Conservation (phyloP, 1,140 invertebrate species). For the Halyomorpha halys region DNA sequence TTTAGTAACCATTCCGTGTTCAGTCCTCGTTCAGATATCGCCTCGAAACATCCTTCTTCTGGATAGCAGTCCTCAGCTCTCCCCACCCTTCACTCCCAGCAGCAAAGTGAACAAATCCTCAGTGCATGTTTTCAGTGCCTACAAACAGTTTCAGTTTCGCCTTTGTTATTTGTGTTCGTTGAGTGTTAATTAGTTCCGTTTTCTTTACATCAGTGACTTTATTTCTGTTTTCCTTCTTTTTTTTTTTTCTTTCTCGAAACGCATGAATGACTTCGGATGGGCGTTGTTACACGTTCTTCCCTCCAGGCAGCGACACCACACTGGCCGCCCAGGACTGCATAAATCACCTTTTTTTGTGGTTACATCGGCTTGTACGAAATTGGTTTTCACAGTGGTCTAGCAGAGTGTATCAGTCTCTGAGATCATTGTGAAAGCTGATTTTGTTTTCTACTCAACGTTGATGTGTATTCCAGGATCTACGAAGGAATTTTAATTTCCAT, state of each 20-base stretch:
- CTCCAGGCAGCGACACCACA: constrained; percentile 6
- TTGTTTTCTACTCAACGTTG: constrained; percentile 16
- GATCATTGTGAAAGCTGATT: constrained; percentile 30
- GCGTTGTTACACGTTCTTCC: constrained; percentile 10
- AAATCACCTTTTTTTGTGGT: background rate
- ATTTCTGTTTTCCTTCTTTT: too few species aligned
- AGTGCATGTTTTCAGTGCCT: background rate
- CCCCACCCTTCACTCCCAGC: background rate
- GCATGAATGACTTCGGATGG: constrained; percentile 10
- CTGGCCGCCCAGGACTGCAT: background rate
- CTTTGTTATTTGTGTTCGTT: too few species aligned
- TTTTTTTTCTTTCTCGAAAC: background rate
- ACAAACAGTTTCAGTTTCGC: too few species aligned
- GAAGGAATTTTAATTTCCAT: too few species aligned
- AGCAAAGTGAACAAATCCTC: background rate
- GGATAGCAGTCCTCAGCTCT: background rate
- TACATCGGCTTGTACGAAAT: constrained; percentile 17
- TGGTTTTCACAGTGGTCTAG: constrained; percentile 29
- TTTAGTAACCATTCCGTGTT: background rate
- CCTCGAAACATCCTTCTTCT: background rate
- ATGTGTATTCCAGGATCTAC: too few species aligned
- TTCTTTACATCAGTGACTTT: background rate
- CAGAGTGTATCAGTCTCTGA: constrained; percentile 25
- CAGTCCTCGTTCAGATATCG: constrained; percentile 1
- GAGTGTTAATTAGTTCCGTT: background rate